Evolutionary conservation across 2,888 invertebrate genomes (phyloP).

Genomic region (Stenodema calcarata): DNA sequence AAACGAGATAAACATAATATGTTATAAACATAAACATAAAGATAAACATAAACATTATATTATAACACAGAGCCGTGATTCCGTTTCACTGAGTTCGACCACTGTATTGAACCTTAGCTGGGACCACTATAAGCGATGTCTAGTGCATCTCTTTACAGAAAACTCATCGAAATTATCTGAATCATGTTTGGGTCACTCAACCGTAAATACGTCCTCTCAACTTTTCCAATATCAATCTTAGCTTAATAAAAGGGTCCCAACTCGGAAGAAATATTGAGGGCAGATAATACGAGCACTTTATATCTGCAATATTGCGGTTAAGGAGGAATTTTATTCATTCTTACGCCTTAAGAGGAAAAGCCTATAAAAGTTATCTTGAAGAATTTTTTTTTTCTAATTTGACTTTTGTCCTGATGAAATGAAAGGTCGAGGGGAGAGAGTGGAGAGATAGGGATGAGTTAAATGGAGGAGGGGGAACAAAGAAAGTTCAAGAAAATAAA

Average conservation of each 20-base stretch:
- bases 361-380: not conserved
- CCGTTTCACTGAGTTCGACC: no score
- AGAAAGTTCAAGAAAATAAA: not conserved
- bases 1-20: no score
- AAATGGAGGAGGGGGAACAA: not conserved
- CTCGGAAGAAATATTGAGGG: not conserved
- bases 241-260: not conserved
- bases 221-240: not conserved
- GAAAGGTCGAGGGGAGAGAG: not conserved
- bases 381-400: not conserved
- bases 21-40: no score
- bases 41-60: no score
- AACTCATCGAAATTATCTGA: no score
- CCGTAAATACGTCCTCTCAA: not conserved
- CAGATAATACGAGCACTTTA: not conserved
- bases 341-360: not conserved
- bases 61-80: no score
- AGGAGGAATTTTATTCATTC: not conserved
- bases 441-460: not conserved
- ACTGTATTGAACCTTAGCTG: no score
- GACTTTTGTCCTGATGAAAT: not conserved
- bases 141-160: no score
- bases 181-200: not conserved
- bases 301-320: not conserved
- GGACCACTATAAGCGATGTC: no score